Percentiles rank a stretch among this genome's conserved stretches.
phyloP scores from a whole-genome alignment of 2,797 vertebrate species.

The Macrochelys suwanniensis region DNA sequence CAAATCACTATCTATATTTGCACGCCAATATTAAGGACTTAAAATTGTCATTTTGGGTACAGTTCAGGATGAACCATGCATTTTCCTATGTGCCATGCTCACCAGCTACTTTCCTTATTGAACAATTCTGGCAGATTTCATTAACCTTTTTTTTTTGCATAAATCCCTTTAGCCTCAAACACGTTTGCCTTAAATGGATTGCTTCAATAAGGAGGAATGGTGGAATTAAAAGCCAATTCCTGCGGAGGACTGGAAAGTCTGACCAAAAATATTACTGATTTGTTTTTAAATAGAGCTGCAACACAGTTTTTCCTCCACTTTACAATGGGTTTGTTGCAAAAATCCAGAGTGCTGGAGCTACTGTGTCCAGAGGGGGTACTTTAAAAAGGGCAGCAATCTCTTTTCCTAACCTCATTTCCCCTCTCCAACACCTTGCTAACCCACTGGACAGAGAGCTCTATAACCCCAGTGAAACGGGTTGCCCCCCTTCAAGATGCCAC shows the following conservation, averaged over 20 bases:
- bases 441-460: neutral
- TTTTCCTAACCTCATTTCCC: constrained; percentile 1
- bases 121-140: neutral
- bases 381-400: neutral
- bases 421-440: neutral
- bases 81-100: neutral
- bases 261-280: neutral
- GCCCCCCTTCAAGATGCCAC: too few relatives aligned
- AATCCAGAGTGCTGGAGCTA: neutral
- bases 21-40: neutral
- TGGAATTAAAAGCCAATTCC: neutral
- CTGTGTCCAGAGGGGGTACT: neutral
- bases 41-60: neutral
- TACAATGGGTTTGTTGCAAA: neutral
- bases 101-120: neutral
- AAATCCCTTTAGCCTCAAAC: neutral
- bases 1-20: neutral
- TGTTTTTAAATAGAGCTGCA: neutral
- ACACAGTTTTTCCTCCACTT: neutral
- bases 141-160: neutral
- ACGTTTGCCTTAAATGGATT: neutral
- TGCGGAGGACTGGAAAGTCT: neutral
- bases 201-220: neutral
- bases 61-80: accelerated
- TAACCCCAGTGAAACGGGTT: neutral